Base-by-base conservation (phyloP, 2,888 invertebrate species). In the Rotaria magnacalcarata region DNA sequence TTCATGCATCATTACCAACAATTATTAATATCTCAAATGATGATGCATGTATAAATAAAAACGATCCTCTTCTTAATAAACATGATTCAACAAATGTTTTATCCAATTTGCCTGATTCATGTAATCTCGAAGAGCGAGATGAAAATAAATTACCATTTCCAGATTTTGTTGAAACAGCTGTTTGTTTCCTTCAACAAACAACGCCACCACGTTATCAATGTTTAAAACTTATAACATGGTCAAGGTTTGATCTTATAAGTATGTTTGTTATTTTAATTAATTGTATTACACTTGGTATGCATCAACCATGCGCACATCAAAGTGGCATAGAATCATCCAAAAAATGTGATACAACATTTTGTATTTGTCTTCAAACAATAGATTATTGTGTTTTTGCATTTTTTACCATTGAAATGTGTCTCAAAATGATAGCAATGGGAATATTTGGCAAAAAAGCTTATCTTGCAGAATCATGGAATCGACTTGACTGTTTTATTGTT, bases 171-270 rank as follows among this genome's bases (percentile, higher is more conserved):
- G 94, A 95, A 87, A 93, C 95, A 88, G 94, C 95, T 85, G 93
- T 97, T 90, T 93, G 94, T 89, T 96, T 96, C 91, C 93, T 98
- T 89, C 94, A 95, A 88, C 98, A 98, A 92, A 95, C 94, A 88
- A 95, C 96, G 87, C 93, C 94, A 88, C 95, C 97, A 58, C 93
- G 98, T 90, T 95, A 94, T 92, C 95, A 95, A 95, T 97, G 97
- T 92, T 94, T 99, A 90, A 94, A 94, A 90, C 95, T 97, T 92
- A 97, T 98, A 92, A 97, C 96, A 88, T 97, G 96, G 94, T 97
- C 97, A 96, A 99, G 98, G 98, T 99, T 99, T 93, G 99, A 99
- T 93, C 94, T 98, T 89, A 93, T 98, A 90, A 97, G 97, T 90
- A 99, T 99, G 95, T 93, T 96, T 92, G 97, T 98, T 88, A 99